Base-by-base conservation (phyloP, 2,888 invertebrate species). In the Ischnura elegans region DNA sequence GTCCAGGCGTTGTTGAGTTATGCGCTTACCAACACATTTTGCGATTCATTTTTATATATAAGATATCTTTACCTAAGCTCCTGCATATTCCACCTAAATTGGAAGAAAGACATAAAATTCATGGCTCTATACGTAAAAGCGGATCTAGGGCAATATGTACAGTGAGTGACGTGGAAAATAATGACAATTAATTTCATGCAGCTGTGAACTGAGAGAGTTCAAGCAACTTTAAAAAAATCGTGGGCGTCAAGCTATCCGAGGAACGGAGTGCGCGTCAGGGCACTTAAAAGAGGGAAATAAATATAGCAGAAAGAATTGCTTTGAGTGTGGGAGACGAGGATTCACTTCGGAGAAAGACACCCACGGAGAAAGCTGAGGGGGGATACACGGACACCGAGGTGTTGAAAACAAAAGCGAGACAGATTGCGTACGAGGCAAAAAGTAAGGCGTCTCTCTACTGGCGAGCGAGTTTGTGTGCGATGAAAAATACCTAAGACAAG, bases 331-430 rank as follows among this genome's bases (percentile, higher is more conserved):
- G 29, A 36, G 76, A 76, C 16, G 2, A 36, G 76, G 76, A 29
- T 76, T 25, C 76, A 76, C 36, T 36, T 76, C 76, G 29, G 76
- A 10, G 76, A 76, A 76, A 36, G 76, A 29, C 29, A 2, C 76
- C 76, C 29, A 76, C 36, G 76, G 76, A 76, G 76, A 76, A 76
- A 76, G 76, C 76, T 51, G 76, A n/a, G n/a, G 76, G 36, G 36
- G 13, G 16, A 36, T 76, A 10, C 36, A 76, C 13, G 76, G 76
- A 76, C 29, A n/a, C 76, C 76, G 76, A 76, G 76, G 76, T 76
- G 76, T 76, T 76, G 76, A 76, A 76, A 76, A 76, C 76, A 76
- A 76, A 76, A 76, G 76, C 29, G 76, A 76, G 76, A 76, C 76
- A 19, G 61, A 76, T 76, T 76, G 36, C 76, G 29, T 76, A 36